Evolutionary conservation across 2,888 invertebrate species (phyloP).

Genomic region (Pseudococcus viburni): DNA sequence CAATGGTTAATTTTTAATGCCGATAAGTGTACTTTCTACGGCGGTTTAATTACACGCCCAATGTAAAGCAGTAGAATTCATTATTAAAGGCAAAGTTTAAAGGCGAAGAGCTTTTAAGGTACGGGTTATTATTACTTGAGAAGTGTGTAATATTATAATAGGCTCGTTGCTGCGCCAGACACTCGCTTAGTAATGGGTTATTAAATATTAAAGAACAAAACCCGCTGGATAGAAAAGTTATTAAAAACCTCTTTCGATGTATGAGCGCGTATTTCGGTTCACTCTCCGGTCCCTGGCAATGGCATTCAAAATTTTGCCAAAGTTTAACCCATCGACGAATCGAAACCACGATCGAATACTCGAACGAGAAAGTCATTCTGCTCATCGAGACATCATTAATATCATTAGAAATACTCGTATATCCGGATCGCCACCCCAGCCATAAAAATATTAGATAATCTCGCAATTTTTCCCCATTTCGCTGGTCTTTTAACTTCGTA

Average conservation of each 20-base stretch:
- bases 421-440: neutral
- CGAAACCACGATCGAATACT: too few species aligned
- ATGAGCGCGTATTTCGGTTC: constrained; percentile 20
- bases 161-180: constrained; percentile 40
- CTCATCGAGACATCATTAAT: neutral
- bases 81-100: constrained; percentile 57
- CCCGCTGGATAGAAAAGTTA: constrained; percentile 30
- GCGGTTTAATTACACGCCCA: constrained; percentile 39
- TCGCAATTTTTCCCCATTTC: neutral
- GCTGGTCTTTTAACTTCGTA: neutral
- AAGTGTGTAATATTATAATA: constrained; percentile 60
- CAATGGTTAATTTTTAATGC: constrained; percentile 51
- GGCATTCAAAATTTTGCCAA: neutral
- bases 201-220: constrained; percentile 59
- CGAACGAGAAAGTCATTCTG: neutral
- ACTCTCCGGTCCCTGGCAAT: neutral
- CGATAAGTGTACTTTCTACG: constrained; percentile 30
- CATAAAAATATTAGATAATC: neutral
- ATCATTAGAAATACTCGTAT: constrained; percentile 3
- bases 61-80: constrained; percentile 24
- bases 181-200: constrained; percentile 58
- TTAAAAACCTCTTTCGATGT: constrained; percentile 47
- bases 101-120: constrained; percentile 62
- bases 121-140: constrained; percentile 58
- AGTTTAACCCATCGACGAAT: too few species aligned